Percentiles rank a stretch among this genome's conserved stretches.
phyloP scores from a whole-genome alignment of 2,888 invertebrate genomes.

The Lamellibrachia columna region DNA sequence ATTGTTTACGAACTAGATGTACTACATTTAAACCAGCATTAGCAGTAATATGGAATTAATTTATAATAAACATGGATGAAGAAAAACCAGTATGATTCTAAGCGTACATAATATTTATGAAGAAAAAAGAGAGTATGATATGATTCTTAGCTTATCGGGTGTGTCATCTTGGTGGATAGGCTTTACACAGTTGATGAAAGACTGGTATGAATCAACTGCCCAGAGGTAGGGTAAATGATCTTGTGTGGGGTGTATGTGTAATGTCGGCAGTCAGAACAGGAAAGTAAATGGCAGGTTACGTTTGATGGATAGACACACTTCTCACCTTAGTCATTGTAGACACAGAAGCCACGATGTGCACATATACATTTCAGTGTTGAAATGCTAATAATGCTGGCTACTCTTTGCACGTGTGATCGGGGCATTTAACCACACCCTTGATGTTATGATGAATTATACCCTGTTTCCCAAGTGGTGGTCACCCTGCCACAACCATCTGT shows the following conservation, averaged over 20 bases:
- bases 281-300: background rate
- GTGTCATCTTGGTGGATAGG: background rate
- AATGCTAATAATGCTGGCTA: background rate
- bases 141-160: background rate
- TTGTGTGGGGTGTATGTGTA: background rate
- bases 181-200: background rate
- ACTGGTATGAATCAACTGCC: background rate
- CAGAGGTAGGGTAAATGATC: background rate
- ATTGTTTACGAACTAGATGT: background rate
- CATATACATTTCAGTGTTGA: background rate
- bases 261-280: background rate
- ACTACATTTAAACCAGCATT: background rate
- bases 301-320: background rate
- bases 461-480: background rate
- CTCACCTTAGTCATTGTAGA: background rate
- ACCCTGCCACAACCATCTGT: background rate
- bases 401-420: background rate
- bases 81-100: background rate
- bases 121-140: background rate
- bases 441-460: background rate
- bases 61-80: background rate
- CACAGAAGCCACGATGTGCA: background rate
- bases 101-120: background rate
- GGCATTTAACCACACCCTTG: background rate
- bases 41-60: background rate